These are phyloP conservation scores for Biston betularia DNA, from an alignment of 2,888 invertebrate species.

Conservation along the genomic window DNA sequence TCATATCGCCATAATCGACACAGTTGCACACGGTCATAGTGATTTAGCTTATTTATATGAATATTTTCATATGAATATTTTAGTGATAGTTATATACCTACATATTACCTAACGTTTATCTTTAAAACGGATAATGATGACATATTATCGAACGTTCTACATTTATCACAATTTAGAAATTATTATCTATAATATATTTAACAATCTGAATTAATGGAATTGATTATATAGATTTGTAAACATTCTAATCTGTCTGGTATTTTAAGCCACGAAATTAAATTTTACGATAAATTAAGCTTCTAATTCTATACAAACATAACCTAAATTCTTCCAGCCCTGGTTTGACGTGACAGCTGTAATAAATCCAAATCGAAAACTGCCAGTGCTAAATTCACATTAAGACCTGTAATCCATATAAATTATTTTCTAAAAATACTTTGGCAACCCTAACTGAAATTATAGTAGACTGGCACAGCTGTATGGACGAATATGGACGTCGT, in stretches of 20 bases:
- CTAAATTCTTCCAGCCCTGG: conserved; percentile 28
- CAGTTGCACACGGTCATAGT: not conserved
- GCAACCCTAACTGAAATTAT: conserved; percentile 67
- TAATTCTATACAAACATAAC: conserved; percentile 15
- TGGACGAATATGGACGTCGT: conserved; percentile 71
- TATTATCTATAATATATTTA: conserved; percentile 1
- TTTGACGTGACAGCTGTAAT: conserved; percentile 22
- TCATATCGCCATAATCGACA: not conserved
- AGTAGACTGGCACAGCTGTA: conserved; percentile 70
- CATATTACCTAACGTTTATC: conserved; percentile 7
- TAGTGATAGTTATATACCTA: not conserved
- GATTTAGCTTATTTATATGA: not conserved
- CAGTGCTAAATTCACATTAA: conserved; percentile 55
- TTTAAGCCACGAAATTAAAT: conserved; percentile 12
- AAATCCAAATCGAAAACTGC: conserved; percentile 34
- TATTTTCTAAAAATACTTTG: conserved; percentile 77
- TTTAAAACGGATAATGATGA: conserved; percentile 18
- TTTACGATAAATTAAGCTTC: conserved; percentile 9
- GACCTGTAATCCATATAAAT: conserved; percentile 72
- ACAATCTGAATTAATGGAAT: not conserved
- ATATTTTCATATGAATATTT: no score
- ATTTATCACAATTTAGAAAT: conserved; percentile 15
- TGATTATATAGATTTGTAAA: conserved; percentile 13
- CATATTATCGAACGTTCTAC: conserved; percentile 9
- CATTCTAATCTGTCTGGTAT: conserved; percentile 12